Base-by-base conservation (phyloP, 2,888 invertebrate species). In the Urechis unicinctus region DNA sequence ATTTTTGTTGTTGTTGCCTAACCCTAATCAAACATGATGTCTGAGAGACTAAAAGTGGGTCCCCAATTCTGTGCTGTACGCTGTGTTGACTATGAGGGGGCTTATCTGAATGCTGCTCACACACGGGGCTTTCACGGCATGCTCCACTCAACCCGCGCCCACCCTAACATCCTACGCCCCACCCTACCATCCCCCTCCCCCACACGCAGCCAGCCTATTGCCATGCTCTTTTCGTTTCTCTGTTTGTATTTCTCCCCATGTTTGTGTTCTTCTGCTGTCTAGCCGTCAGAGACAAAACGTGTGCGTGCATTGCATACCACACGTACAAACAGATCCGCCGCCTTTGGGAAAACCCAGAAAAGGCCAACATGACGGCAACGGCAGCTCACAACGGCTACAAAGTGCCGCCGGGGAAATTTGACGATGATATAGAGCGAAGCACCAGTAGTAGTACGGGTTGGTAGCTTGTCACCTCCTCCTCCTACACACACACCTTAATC, bases 251-350 rank as follows among this genome's bases (percentile, higher is more conserved):
- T 17, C 5, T 21, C 21, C 24, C 24, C 17, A 26, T 50, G 22
- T 42, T 47, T 46, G 22, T 24, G 46, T 46, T 52, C 53, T 55
- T 56, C 61, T 62, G 42, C 61, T 64, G 68, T 73, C 53, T 70
- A 74, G 74, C 72, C 52, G 68, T 68, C 53, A 43, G 56, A 30
- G 60, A 65, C 57, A 57, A 66, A 47, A 61, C 64, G 21, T 65
- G 65, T 51, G 61, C 64, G 43, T 65, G 65, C 50, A 61, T 77
- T 61, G 68, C 72, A 55, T 72, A 68, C 59, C 65, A 66, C 58
- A 75, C 75, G 31, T 74, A 74, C 69, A 74, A 72, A 69, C 75
- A 77, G 65, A 66, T 77, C 59, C 72, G 72, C 59, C 69, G 72
- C 59, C 69, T 77, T 52, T 77, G 77, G 77, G 74, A 74, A 60